Evolutionary conservation across 2,113 vertebrate species (phyloP), one percentile per base, ranked within the genome.

Genomic region (Pluvialis apricaria): DNA sequence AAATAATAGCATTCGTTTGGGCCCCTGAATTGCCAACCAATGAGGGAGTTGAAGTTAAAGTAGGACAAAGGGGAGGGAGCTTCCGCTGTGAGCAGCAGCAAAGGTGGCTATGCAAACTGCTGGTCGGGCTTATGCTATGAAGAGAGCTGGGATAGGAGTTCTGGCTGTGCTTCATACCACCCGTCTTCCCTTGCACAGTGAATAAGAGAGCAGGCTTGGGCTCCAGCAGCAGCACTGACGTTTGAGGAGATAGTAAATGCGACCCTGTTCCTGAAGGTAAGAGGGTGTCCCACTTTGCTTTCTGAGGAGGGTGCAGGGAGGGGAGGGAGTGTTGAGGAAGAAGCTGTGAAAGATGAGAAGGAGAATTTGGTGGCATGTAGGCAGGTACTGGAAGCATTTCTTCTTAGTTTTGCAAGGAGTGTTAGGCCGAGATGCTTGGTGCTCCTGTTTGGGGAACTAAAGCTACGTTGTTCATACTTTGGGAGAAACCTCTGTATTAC

Each of bases 371-470:
- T 80, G 58, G 49, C 68, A 88, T 40, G 55, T 66, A 28, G 54
- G 29, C 64, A 28, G 54, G 26, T 52, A 28, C 29, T 86, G 17
- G 8, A 32, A 80, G 45, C 29, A 10, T 82, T 75, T 82, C 28
- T 78, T 58, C 29, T 45, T 45, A 9, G 28, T 83, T 81, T 90
- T 70, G 29, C 55, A 52, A 25, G 28, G 32, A 55, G 19, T 7
- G 26, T 72, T 76, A 54, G 40, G 34, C 17, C 0, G 2, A 62
- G 18, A 7, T 55, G 19, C 34, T 78, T 0, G 0, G 10, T 34
- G 3, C 32, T 77, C 68, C 72, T 92, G 10, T 38, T 82, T 26
- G 29, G 19, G 40, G 6, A 45, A 15, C 44, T 84, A 32, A 68
- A 65, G 28, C 61, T 65, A 25, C 2, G 0, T 72, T 45, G 40